phyloP scores from a whole-genome alignment of 2,113 vertebrate genomes.

The Ondatra zibethicus region DNA sequence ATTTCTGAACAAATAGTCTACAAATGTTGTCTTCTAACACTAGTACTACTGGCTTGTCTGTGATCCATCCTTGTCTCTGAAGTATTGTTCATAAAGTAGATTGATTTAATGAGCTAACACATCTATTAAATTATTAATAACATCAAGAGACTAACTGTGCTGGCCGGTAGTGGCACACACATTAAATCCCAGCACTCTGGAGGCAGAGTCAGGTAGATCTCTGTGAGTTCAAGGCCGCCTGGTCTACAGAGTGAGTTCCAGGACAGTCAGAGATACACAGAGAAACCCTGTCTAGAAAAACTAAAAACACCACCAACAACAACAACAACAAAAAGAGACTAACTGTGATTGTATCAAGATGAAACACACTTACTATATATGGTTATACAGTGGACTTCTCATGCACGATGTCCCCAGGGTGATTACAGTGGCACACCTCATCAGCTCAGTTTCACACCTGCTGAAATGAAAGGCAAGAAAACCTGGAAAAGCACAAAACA shows the following conservation, averaged over 20 bases:
- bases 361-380: constrained; percentile 10
- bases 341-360: constrained; percentile 1
- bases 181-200: too few species aligned
- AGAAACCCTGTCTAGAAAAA: too few species aligned
- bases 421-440: neutral
- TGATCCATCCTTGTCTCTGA: neutral
- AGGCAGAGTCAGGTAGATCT: too few species aligned
- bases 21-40: neutral
- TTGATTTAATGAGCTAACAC: neutral
- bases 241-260: too few species aligned
- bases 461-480: constrained; percentile 37
- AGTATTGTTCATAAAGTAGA: constrained; percentile 40
- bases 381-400: neutral
- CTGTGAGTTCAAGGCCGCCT: too few species aligned
- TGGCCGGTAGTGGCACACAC: too few species aligned
- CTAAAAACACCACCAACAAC: too few species aligned
- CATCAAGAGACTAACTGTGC: constrained; percentile 40
- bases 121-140: constrained; percentile 11
- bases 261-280: too few species aligned
- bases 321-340: neutral
- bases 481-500: constrained; percentile 9
- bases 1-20: constrained; percentile 51
- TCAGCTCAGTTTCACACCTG: neutral
- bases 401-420: neutral
- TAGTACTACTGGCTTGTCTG: neutral